A percentile compares a stretch with the other conserved stretches of the same genome.
Evolutionary conservation across 2,888 invertebrate species (phyloP).

Genomic region (Hypomecis punctinalis): DNA sequence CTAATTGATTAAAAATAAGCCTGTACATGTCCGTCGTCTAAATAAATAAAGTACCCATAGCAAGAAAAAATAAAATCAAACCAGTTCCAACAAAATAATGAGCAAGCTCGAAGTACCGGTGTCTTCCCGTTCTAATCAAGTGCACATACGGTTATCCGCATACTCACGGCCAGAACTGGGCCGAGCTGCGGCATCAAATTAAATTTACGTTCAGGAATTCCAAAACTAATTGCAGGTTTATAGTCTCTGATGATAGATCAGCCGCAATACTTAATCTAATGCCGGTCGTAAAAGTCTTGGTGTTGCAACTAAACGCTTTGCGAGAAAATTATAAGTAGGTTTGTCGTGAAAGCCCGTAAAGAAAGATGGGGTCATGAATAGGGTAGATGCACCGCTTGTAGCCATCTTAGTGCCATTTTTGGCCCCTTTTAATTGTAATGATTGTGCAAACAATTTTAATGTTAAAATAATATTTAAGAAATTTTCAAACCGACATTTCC

Average conservation of each 20-base stretch:
- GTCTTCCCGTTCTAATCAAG: constrained; percentile 35
- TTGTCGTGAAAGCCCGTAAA: too few relatives aligned
- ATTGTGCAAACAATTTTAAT: too few relatives aligned
- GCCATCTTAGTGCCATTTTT: too few relatives aligned
- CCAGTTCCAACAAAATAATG: neutral
- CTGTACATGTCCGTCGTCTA: too few relatives aligned
- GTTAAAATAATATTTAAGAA: too few relatives aligned
- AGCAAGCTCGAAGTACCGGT: constrained; percentile 5
- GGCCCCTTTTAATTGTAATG: too few relatives aligned
- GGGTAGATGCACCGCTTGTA: too few relatives aligned
- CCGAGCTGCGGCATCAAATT: constrained; percentile 73
- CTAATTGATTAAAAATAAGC: too few relatives aligned
- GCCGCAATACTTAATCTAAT: constrained; percentile 18
- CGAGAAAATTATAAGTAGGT: neutral
- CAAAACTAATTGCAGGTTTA: constrained; percentile 60
- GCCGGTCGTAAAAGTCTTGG: constrained; percentile 9
- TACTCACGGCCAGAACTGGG: constrained; percentile 68
- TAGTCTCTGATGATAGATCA: constrained; percentile 35
- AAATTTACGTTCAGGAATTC: constrained; percentile 69
- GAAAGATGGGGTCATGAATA: too few relatives aligned
- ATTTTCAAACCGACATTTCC: too few relatives aligned
- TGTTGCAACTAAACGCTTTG: constrained; percentile 2
- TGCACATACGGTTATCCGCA: constrained; percentile 75
- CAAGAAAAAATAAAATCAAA: neutral
- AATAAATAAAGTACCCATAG: too few relatives aligned